Conservation (phyloP, 2,888 invertebrate genomes). For the Pelosia muscerda region DNA sequence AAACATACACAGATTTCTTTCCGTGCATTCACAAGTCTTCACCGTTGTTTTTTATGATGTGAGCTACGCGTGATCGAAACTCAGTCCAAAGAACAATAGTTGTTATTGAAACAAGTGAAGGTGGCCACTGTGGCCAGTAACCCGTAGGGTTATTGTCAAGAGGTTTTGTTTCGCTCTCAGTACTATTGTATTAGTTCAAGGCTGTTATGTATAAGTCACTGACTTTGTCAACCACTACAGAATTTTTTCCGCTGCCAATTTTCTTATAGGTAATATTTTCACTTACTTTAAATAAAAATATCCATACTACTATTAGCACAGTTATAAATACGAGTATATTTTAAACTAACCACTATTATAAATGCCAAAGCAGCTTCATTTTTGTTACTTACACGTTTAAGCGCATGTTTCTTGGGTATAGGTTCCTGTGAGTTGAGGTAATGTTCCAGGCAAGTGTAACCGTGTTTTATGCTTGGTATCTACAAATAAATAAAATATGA, state of each 20-base stretch:
- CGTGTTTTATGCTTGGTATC: neutral
- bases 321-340: neutral
- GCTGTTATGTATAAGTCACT: slow-evolving; percentile 51
- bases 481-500: neutral
- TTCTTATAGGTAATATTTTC: neutral
- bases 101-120: slow-evolving; percentile 43
- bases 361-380: neutral
- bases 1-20: slow-evolving; percentile 35
- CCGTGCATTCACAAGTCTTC: slow-evolving; percentile 30
- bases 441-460: neutral
- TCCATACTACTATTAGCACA: neutral
- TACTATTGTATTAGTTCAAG: slow-evolving; percentile 53
- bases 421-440: neutral
- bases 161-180: slow-evolving; percentile 43
- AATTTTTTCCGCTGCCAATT: slow-evolving; percentile 21
- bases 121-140: slow-evolving; percentile 33
- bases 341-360: neutral
- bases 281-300: neutral
- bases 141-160: slow-evolving; percentile 41
- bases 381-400: neutral
- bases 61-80: slow-evolving; percentile 36
- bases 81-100: slow-evolving; percentile 46
- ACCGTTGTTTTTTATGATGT: slow-evolving; percentile 38
- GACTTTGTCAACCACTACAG: slow-evolving; percentile 36
- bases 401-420: neutral